phyloP scores from a whole-genome alignment of 2,888 invertebrate genomes.

The Acleris laterana region DNA sequence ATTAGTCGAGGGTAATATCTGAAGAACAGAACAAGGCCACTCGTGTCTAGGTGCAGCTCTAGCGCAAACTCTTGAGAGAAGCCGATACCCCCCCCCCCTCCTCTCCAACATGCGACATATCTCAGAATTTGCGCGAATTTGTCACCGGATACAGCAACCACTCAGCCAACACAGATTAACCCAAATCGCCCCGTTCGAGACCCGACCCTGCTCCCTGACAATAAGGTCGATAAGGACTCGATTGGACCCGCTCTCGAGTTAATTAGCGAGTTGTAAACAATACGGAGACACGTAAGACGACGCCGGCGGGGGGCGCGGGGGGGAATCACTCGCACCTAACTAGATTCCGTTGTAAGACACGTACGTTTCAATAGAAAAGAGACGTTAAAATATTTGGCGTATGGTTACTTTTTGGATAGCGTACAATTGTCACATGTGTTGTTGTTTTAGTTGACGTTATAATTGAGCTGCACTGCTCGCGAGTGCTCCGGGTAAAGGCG shows the following conservation, averaged over 20 bases:
- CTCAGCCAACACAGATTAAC: not conserved
- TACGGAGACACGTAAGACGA: constrained; percentile 8
- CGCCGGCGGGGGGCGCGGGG: not conserved
- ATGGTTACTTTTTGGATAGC: too few species aligned
- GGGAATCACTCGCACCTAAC: not conserved
- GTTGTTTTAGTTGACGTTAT: too few species aligned
- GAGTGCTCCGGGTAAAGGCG: too few species aligned
- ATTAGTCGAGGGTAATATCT: not conserved
- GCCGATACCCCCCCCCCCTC: too few species aligned
- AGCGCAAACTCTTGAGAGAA: too few species aligned
- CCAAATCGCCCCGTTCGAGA: not conserved
- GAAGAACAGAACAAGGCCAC: not conserved
- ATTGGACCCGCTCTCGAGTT: not conserved
- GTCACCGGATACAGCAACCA: not conserved
- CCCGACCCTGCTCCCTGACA: not conserved
- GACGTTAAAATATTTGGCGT: too few species aligned
- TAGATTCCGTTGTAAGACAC: too few species aligned
- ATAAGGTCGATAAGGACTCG: not conserved
- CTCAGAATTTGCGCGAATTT: not conserved
- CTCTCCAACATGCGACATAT: not conserved
- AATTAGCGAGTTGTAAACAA: constrained; percentile 14
- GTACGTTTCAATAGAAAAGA: too few species aligned
- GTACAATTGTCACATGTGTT: too few species aligned
- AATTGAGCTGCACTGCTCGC: too few species aligned
- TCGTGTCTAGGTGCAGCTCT: too few species aligned